Base-by-base conservation (phyloP, 2,797 vertebrate genomes). In the Eospalax fontanierii region DNA sequence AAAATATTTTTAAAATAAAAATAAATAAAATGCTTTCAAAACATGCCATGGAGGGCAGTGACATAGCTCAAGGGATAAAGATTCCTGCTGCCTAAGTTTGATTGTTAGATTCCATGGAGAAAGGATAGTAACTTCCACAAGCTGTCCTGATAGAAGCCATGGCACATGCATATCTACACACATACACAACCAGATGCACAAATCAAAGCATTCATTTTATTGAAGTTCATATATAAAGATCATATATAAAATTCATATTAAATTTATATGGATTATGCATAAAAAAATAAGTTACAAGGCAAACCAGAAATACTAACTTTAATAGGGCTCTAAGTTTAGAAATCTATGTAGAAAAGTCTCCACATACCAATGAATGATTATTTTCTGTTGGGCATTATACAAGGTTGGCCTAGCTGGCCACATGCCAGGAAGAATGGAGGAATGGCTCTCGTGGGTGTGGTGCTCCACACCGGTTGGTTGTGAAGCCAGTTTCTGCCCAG, bases 301-400 rank as follows among this genome's bases (percentile, higher is more conserved):
- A 88, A 24, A 94, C 78, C 71, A 90, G 22, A 96, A 96, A 91
- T 91, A 95, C 88, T 88, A 93, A 90, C 85, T 93, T 95, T 95
- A 95, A 68, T 61, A 93, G 70, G 33, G 35, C 54, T 83, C 75
- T 93, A 91, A 87, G 40, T 87, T 95, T 95, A 93, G 80, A 94
- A 96, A 94, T 40, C 9, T 83, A 90, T 82, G 43, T 61, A 61
- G 71, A 94, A 94, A 38, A 81, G 40, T 26, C 79, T 85, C 50
- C 28, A 83, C 91, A 66, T 93, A 40, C 12, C 78, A 93, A 90
- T 30, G 46, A 73, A 79, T 74, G 50, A 88, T 93, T 88, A 91
- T 59, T 91, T 35, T 63, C 89, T n/a, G n/a, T n/a, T n/a, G n/a
- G n/a, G n/a, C n/a, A n/a, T n/a, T n/a, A n/a, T n/a, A n/a, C n/a